Conservation (phyloP, 2,888 invertebrate genomes). For the Apomyelois bistriatella region DNA sequence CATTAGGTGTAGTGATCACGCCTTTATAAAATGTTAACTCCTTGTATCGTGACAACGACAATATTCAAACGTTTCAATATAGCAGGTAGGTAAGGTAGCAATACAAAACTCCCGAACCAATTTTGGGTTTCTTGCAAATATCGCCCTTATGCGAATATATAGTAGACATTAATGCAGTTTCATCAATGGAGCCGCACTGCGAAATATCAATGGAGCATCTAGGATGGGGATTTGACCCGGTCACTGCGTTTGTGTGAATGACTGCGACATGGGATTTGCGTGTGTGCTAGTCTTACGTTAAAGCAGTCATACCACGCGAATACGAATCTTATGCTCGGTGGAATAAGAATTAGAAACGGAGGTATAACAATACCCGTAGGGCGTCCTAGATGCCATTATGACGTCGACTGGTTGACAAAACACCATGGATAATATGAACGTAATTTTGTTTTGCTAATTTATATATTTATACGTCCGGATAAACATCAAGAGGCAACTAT, state of each 20-base stretch:
- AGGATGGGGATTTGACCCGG: slow-evolving; percentile 68
- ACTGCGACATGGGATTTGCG: slow-evolving; percentile 26
- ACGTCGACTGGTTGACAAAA: slow-evolving; percentile 15
- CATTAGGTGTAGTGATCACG: too few relatives aligned
- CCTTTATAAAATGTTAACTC: too few relatives aligned
- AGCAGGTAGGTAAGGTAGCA: too few relatives aligned
- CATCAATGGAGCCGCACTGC: slow-evolving; percentile 69
- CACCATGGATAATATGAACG: slow-evolving; percentile 4
- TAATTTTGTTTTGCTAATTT: slow-evolving; percentile 3
- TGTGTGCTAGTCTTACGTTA: slow-evolving; percentile 30
- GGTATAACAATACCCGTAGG: slow-evolving; percentile 10
- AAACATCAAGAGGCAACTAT: slow-evolving; percentile 15
- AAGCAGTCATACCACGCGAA: slow-evolving; percentile 21
- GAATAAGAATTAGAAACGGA: not conserved
- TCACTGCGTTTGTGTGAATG: slow-evolving; percentile 55
- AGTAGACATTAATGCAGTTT: slow-evolving; percentile 20
- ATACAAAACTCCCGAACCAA: too few relatives aligned
- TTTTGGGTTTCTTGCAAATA: too few relatives aligned
- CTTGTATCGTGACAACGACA: too few relatives aligned
- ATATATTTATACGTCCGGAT: slow-evolving; percentile 12
- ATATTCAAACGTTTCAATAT: too few relatives aligned
- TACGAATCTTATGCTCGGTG: slow-evolving; percentile 16
- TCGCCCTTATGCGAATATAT: slow-evolving; percentile 15
- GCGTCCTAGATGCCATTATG: slow-evolving; percentile 25
- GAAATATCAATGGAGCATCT: slow-evolving; percentile 73